phyloP scores from a whole-genome alignment of 2,888 invertebrate genomes.

The Drosophila hamatofila region DNA sequence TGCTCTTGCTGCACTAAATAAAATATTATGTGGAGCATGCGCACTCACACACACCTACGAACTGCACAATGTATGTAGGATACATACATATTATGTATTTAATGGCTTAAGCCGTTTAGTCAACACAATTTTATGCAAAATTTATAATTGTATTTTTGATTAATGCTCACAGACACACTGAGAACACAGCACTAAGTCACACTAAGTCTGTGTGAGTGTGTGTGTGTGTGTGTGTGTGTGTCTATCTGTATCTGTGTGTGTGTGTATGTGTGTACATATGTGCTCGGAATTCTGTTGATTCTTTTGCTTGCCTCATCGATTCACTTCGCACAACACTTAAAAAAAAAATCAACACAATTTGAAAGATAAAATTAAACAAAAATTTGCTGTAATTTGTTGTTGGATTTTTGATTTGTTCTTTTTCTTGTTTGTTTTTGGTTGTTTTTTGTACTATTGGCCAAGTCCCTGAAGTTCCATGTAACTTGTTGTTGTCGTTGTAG shows the following conservation, averaged over 20 bases:
- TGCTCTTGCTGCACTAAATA: conserved; percentile 17
- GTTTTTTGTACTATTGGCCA: conserved; percentile 27
- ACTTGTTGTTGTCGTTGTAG: conserved; percentile 20
- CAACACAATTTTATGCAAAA: conserved; percentile 21
- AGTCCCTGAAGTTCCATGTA: conserved; percentile 15
- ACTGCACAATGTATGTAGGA: conserved; percentile 48
- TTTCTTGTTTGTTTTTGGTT: background rate
- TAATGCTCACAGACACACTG: background rate
- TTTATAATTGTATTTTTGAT: conserved; percentile 14
- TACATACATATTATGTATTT: conserved; percentile 57
- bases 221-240: background rate
- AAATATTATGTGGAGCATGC: conserved; percentile 47
- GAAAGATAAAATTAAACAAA: background rate
- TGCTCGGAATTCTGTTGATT: conserved; percentile 10
- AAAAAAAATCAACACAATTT: background rate
- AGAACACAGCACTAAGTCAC: no score
- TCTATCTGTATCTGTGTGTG: background rate
- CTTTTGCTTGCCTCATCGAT: conserved; percentile 13
- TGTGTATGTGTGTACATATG: conserved; percentile 6
- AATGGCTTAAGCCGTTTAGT: conserved; percentile 38
- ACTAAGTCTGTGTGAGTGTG: no score
- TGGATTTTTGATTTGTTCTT: background rate
- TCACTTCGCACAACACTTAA: conserved; percentile 9
- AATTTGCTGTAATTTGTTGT: background rate
- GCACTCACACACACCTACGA: conserved; percentile 43